Percentiles rank a stretch among this genome's conserved stretches.
Conservation (phyloP, 2,888 invertebrate genomes). For the Desoria tigrina region DNA sequence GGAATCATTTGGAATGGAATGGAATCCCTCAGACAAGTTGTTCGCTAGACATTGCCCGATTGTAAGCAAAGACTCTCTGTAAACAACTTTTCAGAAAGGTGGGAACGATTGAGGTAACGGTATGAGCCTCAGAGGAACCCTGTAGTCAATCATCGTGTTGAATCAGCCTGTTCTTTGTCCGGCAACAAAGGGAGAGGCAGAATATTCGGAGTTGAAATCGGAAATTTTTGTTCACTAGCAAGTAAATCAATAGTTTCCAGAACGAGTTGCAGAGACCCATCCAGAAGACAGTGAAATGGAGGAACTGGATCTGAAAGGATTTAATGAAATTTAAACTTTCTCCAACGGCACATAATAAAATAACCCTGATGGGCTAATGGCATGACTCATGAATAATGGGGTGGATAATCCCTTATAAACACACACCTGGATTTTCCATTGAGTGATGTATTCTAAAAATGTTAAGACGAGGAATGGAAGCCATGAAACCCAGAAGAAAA, state of each 20-base stretch:
- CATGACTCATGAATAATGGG: no score
- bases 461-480: constrained; percentile 83
- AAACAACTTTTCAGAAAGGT: constrained; percentile 3
- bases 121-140: constrained; percentile 21
- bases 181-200: constrained; percentile 85
- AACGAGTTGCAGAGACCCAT: constrained; percentile 91
- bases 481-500: constrained; percentile 92
- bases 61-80: constrained; percentile 4
- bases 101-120: no score
- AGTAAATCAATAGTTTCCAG: constrained; percentile 90
- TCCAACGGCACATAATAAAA: neutral
- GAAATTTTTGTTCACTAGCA: constrained; percentile 89
- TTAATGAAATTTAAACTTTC: neutral
- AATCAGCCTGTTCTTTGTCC: constrained; percentile 71
- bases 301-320: constrained; percentile 68
- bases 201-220: constrained; percentile 82
- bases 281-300: constrained; percentile 93
- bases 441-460: constrained; percentile 66
- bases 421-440: constrained; percentile 51
- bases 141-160: constrained; percentile 50
- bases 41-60: neutral
- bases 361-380: neutral
- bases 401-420: neutral
- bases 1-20: neutral
- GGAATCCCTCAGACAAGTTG: neutral